phyloP scores from a whole-genome alignment of 1,140 invertebrate species.

The Drosophila biarmipes region DNA sequence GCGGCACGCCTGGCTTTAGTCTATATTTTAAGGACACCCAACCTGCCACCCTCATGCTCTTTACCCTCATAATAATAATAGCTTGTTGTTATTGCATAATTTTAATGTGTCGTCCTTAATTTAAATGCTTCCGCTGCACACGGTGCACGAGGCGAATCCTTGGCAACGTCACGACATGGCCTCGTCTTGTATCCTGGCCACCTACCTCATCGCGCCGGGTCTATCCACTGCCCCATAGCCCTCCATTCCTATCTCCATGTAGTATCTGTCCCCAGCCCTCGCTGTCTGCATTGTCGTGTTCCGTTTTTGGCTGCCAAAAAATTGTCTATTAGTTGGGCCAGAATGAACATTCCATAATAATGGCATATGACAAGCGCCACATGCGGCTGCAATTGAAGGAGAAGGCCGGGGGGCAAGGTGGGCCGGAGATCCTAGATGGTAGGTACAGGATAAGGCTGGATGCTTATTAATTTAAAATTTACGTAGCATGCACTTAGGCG shows the following conservation, averaged over 20 bases:
- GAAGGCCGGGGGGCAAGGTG: neutral
- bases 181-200: slow-evolving; percentile 39
- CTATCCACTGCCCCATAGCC: neutral
- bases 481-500: slow-evolving; percentile 67
- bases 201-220: slow-evolving; percentile 6
- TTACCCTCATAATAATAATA: slow-evolving; percentile 57
- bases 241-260: neutral
- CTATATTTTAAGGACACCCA: slow-evolving; percentile 12
- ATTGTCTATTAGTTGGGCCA: slow-evolving; percentile 80
- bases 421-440: slow-evolving; percentile 9
- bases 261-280: neutral
- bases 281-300: slow-evolving; percentile 52
- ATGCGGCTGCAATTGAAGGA: slow-evolving; percentile 73
- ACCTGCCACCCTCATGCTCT: neutral
- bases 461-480: slow-evolving; percentile 83
- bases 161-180: slow-evolving; percentile 73
- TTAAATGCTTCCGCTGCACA: slow-evolving; percentile 82
- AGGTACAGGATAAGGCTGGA: slow-evolving; percentile 15
- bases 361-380: slow-evolving; percentile 81
- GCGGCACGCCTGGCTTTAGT: slow-evolving; percentile 13
- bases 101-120: slow-evolving; percentile 83
- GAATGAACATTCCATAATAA: slow-evolving; percentile 77
- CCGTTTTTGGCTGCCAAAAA: slow-evolving; percentile 74
- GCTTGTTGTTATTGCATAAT: slow-evolving; percentile 80
- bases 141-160: slow-evolving; percentile 63